Base-by-base conservation (phyloP, 2,888 invertebrate genomes). In the Eilema caniola region DNA sequence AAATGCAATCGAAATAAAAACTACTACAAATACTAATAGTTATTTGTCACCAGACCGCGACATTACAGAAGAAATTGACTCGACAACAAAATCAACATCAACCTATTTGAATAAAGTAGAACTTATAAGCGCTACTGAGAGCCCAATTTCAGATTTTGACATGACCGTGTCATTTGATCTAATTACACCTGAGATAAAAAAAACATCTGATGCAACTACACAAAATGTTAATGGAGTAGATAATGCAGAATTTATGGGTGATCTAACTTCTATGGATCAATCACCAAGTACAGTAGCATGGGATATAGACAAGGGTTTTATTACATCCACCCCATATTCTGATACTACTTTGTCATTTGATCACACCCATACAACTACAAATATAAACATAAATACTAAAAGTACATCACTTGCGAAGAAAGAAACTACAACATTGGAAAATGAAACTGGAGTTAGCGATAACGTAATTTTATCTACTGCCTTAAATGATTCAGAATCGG, bases 381-480 rank as follows among this genome's bases (percentile, higher is more conserved):
- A 66, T 67, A 53, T 25, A 53, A 70, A 64, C 57, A 72, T 24
- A 23, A 25, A n/a, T 57, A 37, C 24, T 62, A 37, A 37, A 53
- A 68, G 57, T 57, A 67, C 60, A 41, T 66, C 57, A 41, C 37
- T 24, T 12, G 16, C 23, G 5, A 28, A 47, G 16, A 56, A 24
- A 31, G 31, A 14, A 20, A 65, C 47, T 60, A 8, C 41, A 31
- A 69, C 53, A 10, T 47, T 60, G 0, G 12, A 56, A 62, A 62
- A 62, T 57, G 33, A 24, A 53, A 24, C 28, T 10, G 25, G 2
- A 62, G 11, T n/a, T 14, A 62, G 67, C 70, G 64, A 71, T 59
- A 69, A 59, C 57, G 59, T 66, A 60, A 57, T 62, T 23, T 57
- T 60, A 59, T 20, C 66, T 24, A 79, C 71, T 33, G 53, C 20